Conservation (phyloP, 92 coral and sea anemone genomes). For the Parazoanthus darwini region DNA sequence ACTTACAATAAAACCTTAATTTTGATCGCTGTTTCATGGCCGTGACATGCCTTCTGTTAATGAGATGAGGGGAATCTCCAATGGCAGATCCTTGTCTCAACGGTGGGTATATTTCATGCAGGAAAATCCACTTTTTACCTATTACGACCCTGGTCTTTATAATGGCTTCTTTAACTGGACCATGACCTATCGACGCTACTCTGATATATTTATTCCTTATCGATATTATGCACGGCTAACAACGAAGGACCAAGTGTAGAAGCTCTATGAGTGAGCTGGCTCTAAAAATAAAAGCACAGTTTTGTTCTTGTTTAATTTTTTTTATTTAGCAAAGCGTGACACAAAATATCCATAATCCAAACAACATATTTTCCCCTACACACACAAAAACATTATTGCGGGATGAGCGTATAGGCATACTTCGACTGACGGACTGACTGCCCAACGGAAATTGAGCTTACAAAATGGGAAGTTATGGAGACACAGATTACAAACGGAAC, state of each 20-base stretch:
- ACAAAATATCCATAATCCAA: too few relatives aligned
- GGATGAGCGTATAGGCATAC: too few relatives aligned
- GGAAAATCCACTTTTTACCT: conserved; percentile 74
- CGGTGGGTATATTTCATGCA: conserved; percentile 86
- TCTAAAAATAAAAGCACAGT: too few relatives aligned
- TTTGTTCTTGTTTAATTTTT: too few relatives aligned
- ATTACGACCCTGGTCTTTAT: conserved; percentile 53
- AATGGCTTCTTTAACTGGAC: conserved; percentile 92
- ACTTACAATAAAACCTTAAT: conserved; percentile 71
- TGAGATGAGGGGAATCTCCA: conserved; percentile 48
- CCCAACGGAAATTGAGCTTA: too few relatives aligned
- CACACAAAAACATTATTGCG: too few relatives aligned
- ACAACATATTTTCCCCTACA: too few relatives aligned
- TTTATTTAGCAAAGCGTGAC: too few relatives aligned
- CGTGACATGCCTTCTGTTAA: conserved; percentile 69
- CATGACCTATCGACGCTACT: conserved; percentile 85
- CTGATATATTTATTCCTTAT: conserved; percentile 92
- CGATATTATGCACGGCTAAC: conserved; percentile 51
- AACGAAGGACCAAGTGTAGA: conserved; percentile 31
- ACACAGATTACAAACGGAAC: too few relatives aligned
- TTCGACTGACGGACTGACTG: too few relatives aligned
- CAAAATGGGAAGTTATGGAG: too few relatives aligned
- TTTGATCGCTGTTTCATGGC: conserved; percentile 73
- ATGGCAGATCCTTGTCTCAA: conserved; percentile 53
- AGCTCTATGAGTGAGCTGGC: too few relatives aligned